Base-by-base conservation (phyloP, 2,113 vertebrate species). In the Corydoras maculifer region DNA sequence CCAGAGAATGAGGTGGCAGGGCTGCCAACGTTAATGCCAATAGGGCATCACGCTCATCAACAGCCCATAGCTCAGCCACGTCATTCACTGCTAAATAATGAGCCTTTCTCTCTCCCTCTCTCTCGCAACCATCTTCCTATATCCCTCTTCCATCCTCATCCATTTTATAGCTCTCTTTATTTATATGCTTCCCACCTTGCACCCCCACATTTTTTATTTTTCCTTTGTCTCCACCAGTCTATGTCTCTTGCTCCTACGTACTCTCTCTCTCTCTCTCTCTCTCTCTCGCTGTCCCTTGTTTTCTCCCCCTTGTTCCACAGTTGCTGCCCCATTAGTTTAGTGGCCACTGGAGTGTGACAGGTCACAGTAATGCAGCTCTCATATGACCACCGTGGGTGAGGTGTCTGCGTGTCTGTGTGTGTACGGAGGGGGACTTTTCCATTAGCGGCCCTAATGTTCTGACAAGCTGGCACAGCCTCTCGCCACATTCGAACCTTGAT, bases 361-460 rank as follows among this genome's bases (percentile, higher is more conserved):
- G 91, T 90, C 88, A 92, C 85, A 88, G 93, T 93, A 93, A 93
- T 90, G 88, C 91, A 89, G 89, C 63, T 70, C 76, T 70, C 58
- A 60, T 65, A 78, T 65, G 68, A 75, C 57, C 57, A 35, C 69
- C 62, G 35, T 61, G 67, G 66, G 71, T 69, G 62, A 18, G 14
- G 91, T 94, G 93, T 94, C 91, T 92, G 93, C 90, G 91, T 91
- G 35, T 25, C 18, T 25, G 18, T 25, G 18, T 25, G 18, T 25
- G 18, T 25, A 25, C 18, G 18, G 18, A 25, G 51, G 90, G 94
- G 92, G 93, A 93, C 91, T 94, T 94, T 98, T 96, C 96, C 93
- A 98, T 98, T 98, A 97, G 93, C 86, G 88, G 93, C 91, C 93
- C 93, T 96, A 93, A 95, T 96, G 92, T 94, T 93, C 93, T 96